phyloP scores from a whole-genome alignment of 2,797 vertebrate species.

The Oceanodroma leucorhoa region DNA sequence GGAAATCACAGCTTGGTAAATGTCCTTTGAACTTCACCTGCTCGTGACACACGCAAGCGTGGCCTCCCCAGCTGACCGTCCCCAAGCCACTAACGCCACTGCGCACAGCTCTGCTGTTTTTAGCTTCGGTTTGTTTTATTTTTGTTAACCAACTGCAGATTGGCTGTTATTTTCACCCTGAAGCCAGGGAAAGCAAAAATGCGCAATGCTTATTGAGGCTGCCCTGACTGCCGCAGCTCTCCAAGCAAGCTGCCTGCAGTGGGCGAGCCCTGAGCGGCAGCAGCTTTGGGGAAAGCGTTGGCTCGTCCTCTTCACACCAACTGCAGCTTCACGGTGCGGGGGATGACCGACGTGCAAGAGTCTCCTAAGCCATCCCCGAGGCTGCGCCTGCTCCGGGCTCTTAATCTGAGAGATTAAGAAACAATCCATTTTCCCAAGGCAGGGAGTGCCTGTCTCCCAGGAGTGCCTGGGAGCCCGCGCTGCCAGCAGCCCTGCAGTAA shows the following conservation, averaged over 20 bases:
- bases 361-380: rapidly evolving
- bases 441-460: not conserved
- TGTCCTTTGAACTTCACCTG: not conserved
- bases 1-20: not conserved
- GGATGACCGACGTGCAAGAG: rapidly evolving
- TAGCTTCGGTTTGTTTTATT: not conserved
- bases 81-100: not conserved
- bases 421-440: not conserved
- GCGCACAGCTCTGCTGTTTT: not conserved
- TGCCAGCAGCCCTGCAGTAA: not conserved
- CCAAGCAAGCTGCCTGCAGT: rapidly evolving
- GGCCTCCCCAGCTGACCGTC: not conserved
- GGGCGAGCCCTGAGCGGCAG: rapidly evolving
- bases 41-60: rapidly evolving
- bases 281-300: not conserved
- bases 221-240: rapidly evolving
- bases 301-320: not conserved
- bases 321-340: rapidly evolving
- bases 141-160: not conserved
- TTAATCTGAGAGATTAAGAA: rapidly evolving
- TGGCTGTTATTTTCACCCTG: not conserved
- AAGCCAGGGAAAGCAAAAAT: not conserved
- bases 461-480: rapidly evolving
- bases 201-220: not conserved
- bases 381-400: not conserved